Conservation (phyloP, 2,888 invertebrate genomes). For the Rhimphoctona megacephalus region DNA sequence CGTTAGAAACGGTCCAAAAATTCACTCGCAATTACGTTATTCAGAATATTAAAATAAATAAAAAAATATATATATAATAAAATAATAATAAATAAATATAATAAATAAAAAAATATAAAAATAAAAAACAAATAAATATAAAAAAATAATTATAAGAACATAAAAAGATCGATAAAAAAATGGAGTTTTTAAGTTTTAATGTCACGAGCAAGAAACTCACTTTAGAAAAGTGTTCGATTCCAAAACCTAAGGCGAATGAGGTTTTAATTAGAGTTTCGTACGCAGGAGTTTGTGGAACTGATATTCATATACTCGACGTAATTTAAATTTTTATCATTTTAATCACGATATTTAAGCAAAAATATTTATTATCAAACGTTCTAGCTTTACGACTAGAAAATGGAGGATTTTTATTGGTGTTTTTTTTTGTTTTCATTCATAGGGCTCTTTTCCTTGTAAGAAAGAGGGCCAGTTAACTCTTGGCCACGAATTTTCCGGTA, state of each 20-base stretch:
- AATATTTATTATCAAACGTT: not conserved
- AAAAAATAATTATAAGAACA: not conserved
- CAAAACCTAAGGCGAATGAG: constrained; percentile 83
- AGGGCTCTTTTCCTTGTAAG: constrained; percentile 90
- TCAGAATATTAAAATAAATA: not conserved
- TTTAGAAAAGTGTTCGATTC: constrained; percentile 75
- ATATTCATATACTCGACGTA: constrained; percentile 90
- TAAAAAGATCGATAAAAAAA: constrained; percentile 52
- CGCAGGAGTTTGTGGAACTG: constrained; percentile 91
- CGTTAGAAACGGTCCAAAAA: not conserved
- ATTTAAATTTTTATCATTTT: constrained; percentile 30
- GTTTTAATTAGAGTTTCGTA: constrained; percentile 89
- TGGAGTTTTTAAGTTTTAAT: constrained; percentile 82
- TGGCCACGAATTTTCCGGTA: constrained; percentile 90
- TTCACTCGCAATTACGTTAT: not conserved
- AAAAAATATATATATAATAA: no score
- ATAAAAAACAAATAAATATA: no score
- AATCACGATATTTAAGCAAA: not conserved
- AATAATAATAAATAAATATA: no score
- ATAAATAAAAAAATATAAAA: no score
- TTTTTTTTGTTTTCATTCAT: constrained; percentile 57
- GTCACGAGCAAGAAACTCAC: constrained; percentile 73
- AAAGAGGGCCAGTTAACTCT: constrained; percentile 86
- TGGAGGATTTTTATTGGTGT: not conserved
- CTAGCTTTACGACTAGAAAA: not conserved